Base-by-base conservation (phyloP, 2,888 invertebrate species). In the Drepanosiphum platanoidis region DNA sequence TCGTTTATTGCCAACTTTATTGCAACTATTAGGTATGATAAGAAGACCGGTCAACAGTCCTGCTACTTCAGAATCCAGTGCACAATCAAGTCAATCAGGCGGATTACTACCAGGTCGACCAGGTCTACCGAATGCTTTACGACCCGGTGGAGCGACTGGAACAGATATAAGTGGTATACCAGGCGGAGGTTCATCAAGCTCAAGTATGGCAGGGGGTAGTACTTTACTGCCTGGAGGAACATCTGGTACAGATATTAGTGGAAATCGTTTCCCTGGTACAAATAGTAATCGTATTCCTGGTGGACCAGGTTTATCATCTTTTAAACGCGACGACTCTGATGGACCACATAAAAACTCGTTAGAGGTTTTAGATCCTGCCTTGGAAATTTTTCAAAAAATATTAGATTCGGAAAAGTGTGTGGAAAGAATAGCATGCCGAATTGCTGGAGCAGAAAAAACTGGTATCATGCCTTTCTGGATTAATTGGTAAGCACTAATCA, bases 351-450 rank as follows among this genome's bases (percentile, higher is more conserved):
- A 30, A 11, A 9, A 32, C 3, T 22, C 27, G 13, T 18, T 30
- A 30, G 1, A 30, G 15, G 3, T 27, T 1, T 42, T 30, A 1
- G n/a, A 79, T 32, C 30, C 34, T 7, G 18, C 22, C 22, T 22
- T 34, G 27, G 11, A 39, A 9, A 32, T 32, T n/a, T 68, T 79
- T 32, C 32, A 42, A 32, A 64, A 42, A 2, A 0, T 70, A 8
- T 8, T 84, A 8, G 78, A 86, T 15, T 86, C 86, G 1, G 78
- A 87, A 27, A 71, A 86, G 13, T 87, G 87, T 39, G 42, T 87
- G 30, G 87, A 88, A 80, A 81, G 86, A 66, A 87, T 87, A 7
- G 88, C 87, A 7, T 87, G 87, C 74, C 87, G 86, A 61, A 79
- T 88, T 22, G 88, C 88, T 3, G 79, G 74, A 3, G 87, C 86